phyloP scores from a whole-genome alignment of 2,888 invertebrate genomes.

The Acleris holmiana region DNA sequence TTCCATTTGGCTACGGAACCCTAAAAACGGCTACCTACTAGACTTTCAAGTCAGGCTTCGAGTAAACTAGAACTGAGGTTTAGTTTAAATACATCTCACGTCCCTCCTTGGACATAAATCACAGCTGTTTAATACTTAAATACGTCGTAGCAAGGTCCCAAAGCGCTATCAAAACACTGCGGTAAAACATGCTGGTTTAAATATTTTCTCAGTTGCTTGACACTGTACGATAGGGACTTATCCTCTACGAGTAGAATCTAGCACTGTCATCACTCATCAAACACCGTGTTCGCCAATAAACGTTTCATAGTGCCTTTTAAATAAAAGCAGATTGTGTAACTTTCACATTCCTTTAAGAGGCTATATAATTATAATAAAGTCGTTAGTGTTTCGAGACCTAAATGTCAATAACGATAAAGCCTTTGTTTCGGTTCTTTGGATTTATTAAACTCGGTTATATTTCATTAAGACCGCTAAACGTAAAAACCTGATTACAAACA shows the following conservation, averaged over 20 bases:
- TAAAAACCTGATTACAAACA: no score
- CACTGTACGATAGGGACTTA: slow-evolving; percentile 1
- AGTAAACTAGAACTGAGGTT: no score
- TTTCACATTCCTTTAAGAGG: not conserved
- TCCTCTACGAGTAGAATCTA: not conserved
- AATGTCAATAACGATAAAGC: no score
- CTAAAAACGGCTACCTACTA: no score
- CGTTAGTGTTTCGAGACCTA: no score
- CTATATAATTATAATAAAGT: no score
- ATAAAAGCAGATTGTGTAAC: not conserved
- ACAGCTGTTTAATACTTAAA: slow-evolving; percentile 1
- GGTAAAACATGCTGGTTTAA: not conserved
- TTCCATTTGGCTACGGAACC: no score
- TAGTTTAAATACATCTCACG: not conserved
- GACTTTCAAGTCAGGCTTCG: no score
- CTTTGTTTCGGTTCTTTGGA: no score
- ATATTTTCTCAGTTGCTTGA: not conserved
- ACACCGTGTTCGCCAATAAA: not conserved
- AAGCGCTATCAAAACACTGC: slow-evolving; percentile 1
- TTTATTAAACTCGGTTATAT: no score
- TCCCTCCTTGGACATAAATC: not conserved
- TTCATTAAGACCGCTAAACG: no score
- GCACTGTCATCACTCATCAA: not conserved
- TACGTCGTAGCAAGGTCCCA: not conserved
- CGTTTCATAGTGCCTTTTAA: not conserved